These are phyloP conservation scores for Steinernema scapterisci DNA, from an alignment of 2,888 invertebrate genomes.

Conservation along the genomic window DNA sequence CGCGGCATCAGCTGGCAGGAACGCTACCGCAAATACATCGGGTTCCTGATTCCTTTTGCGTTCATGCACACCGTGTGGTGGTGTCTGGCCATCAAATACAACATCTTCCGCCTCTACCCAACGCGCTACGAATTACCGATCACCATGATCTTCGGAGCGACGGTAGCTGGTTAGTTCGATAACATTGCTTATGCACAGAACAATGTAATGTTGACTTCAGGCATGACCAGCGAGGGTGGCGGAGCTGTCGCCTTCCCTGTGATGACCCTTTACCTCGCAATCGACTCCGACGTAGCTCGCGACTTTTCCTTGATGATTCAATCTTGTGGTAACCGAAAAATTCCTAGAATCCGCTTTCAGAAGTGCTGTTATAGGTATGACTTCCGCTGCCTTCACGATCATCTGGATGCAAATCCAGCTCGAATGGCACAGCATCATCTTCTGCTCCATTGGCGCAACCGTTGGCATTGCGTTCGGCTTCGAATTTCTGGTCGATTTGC, in stretches of 20 bases:
- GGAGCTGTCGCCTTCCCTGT: constrained; percentile 53
- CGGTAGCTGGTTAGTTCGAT: constrained; percentile 41
- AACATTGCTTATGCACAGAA: background rate
- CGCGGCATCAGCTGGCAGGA: background rate
- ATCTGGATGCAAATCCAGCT: constrained; percentile 51
- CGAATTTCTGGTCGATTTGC: constrained; percentile 41
- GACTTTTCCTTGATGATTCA: constrained; percentile 54
- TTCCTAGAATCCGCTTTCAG: background rate
- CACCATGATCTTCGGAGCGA: constrained; percentile 48
- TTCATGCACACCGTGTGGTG: constrained; percentile 47
- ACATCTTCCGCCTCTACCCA: constrained; percentile 47
- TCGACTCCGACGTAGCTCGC: constrained; percentile 42
- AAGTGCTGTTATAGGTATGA: constrained; percentile 52
- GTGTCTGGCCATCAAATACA: constrained; percentile 46
- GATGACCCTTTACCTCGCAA: constrained; percentile 47
- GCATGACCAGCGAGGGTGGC: constrained; percentile 51
- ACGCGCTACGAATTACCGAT: constrained; percentile 46
- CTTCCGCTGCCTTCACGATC: constrained; percentile 61
- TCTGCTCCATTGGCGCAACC: constrained; percentile 51
- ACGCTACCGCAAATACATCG: constrained; percentile 45
- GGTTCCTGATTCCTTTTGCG: constrained; percentile 40
- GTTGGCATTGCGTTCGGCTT: constrained; percentile 56
- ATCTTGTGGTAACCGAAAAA: constrained; percentile 38
- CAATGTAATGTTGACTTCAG: constrained; percentile 31
- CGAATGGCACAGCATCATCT: constrained; percentile 49